Evolutionary conservation across 2,113 vertebrate genomes (phyloP), one percentile per base, ranked within the genome.

Genomic region (Camelus bactrianus): DNA sequence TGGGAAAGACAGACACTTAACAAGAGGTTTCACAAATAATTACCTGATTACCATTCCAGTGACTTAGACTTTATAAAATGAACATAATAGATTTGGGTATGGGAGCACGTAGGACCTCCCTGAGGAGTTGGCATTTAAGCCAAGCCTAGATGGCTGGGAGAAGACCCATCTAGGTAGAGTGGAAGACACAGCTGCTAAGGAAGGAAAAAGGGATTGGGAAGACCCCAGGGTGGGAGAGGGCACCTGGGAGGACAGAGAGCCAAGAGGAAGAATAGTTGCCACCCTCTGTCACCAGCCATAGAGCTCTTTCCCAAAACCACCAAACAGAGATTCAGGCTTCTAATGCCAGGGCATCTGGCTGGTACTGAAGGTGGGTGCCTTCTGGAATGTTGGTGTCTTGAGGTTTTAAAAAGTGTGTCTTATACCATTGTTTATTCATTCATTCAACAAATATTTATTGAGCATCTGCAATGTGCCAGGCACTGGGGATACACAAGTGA

Each of bases 371-470:
- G 48, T 30, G n/a, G 88, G 60, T 82, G n/a, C 76, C 89, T 96
- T 95, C 93, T 30, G 93, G 94, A 94, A 97, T 28, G 67, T 86
- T 82, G 73, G 28, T 62, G 35, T 73, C 93, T 77, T 95, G 93
- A 70, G 67, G 56, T 76, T 95, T 94, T 89, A 86, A 77, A 69
- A 93, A 91, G 85, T n/a, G 73, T 95, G 50, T 92, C 91, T 95
- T 95, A 89, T 97, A 82, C 89, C 62, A 64, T 35, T 46, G 35
- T 92, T 95, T 48, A 86, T 89, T 97, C 58, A 91, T 67, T 95
- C 84, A 58, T 95, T 91, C 85, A 95, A 46, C 56, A 77, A 60
- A 75, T 87, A 96, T 96, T 97, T 96, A 96, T 96, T 97, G 92
- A 96, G 80, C 65, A 77, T 54, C 83, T 30, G 22, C 48, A 67